phyloP scores from a whole-genome alignment of 1,140 invertebrate genomes.

The Zeugodacus cucurbitae region DNA sequence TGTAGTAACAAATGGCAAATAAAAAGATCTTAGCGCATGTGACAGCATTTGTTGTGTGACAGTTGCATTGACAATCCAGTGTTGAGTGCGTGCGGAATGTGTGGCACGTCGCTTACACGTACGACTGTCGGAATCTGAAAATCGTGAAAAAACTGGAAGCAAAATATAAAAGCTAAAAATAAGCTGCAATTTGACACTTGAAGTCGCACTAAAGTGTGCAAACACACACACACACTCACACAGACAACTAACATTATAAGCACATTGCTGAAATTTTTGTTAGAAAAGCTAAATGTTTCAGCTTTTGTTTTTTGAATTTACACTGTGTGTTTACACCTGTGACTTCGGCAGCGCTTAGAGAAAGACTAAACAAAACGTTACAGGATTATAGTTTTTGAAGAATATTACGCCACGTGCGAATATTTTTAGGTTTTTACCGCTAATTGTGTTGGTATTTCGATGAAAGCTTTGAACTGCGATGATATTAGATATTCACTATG shows the following conservation, averaged over 20 bases:
- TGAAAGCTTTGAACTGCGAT: too few relatives aligned
- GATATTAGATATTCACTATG: too few relatives aligned
- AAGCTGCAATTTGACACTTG: conserved; percentile 24
- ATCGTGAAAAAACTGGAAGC: background rate
- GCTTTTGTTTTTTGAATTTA: too few relatives aligned
- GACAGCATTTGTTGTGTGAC: background rate
- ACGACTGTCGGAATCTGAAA: background rate
- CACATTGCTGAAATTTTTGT: too few relatives aligned
- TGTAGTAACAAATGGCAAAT: background rate
- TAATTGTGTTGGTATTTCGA: too few relatives aligned
- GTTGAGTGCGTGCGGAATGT: conserved; percentile 4
- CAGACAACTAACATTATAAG: background rate
- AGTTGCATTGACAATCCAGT: conserved; percentile 20
- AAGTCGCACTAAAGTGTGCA: background rate
- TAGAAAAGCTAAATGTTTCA: too few relatives aligned
- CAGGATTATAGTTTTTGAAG: too few relatives aligned
- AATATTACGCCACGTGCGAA: too few relatives aligned
- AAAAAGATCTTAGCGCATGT: conserved; percentile 22
- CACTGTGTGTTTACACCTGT: too few relatives aligned
- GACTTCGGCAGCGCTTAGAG: too few relatives aligned
- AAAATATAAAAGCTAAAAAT: background rate
- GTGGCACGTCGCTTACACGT: conserved; percentile 8
- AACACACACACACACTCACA: background rate
- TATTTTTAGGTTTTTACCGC: too few relatives aligned
- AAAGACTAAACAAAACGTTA: too few relatives aligned